Evolutionary conservation across 30 jellyfish, hydroid and myxozoan species (phyloP), one percentile per base, ranked within the genome.

Genomic region (Rhopilema esculentum): DNA sequence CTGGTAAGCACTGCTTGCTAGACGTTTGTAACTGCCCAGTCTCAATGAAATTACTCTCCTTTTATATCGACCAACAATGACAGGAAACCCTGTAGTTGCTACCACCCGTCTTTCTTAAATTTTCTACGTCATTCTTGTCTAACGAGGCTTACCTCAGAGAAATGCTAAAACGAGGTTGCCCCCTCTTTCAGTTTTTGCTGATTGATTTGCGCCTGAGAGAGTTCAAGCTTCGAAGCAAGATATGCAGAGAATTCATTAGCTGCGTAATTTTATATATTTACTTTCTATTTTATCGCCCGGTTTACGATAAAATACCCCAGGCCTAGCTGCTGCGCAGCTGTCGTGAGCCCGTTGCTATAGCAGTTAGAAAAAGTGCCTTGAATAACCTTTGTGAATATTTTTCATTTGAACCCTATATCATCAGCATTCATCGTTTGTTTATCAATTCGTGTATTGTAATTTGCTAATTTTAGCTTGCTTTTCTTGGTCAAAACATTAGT

Each of bases 1-100:
- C 9, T 40, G 12, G 57, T 40, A 2, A 40, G 57, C 57, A 40
- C 57, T 40, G 57, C 57, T 40, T 40, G 9, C 12, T 12, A 40
- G 57, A 40, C 57, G 57, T 40, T 40, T 12, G n/a, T n/a, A 40
- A 40, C 57, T 40, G 57, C 57, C 57, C 57, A 2, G 57, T 40
- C 12, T 40, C 9, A 12, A 6, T 40, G 57, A 40, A 40, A 40
- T 12, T 12, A 40, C 12, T 40, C 77, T 63, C 76, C 18, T 66
- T 66, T 66, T 66, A 66, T 66, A 66, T 32, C 77, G 33, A 66
- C 77, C 77, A 66, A 17, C 77, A 66, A 23, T 18, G 77, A 66
- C 77, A 66, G 77, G 77, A 66, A 66, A 32, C 77, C 77, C 33
- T 32, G 1, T 0, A 66, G 77, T n/a, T 40, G 57, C 9, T 40